Conservation (phyloP, 2,113 vertebrate species). For the Lanius ludovicianus region DNA sequence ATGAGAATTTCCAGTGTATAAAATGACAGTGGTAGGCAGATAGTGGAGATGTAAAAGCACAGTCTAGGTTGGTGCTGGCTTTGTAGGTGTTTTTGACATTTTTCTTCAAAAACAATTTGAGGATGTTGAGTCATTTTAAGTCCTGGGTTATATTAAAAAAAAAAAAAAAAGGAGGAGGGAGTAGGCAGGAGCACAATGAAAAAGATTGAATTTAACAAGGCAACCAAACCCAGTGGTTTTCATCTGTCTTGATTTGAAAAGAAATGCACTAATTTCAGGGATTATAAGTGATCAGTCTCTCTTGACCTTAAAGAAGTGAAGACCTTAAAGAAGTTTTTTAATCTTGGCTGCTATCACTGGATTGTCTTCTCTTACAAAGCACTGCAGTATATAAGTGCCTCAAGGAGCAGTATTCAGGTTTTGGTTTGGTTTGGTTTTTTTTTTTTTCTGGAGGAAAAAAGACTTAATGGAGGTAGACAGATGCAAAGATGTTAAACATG, state of each 20-base stretch:
- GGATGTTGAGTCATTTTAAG: slow-evolving; percentile 57
- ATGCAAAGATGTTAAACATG: neutral
- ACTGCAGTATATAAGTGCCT: neutral
- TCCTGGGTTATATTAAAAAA: neutral
- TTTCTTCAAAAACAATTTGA: slow-evolving; percentile 43
- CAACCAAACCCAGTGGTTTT: neutral
- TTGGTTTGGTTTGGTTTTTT: neutral
- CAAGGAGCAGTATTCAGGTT: neutral
- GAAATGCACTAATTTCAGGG: neutral
- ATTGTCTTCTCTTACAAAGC: neutral
- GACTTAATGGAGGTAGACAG: neutral
- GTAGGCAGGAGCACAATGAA: neutral
- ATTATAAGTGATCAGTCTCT: neutral
- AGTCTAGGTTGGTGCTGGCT: neutral
- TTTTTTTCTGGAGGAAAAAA: neutral
- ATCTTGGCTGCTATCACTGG: neutral
- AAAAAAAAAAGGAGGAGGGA: neutral
- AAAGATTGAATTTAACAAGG: neutral
- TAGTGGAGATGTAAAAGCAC: neutral
- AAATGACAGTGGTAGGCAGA: neutral
- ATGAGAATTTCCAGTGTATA: neutral
- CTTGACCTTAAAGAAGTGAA: neutral
- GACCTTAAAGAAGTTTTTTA: neutral
- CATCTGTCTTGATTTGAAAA: neutral
- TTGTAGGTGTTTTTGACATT: slow-evolving; percentile 25